These are phyloP conservation scores for Philhelius pedissequus DNA, from an alignment of 2,888 invertebrate species.

Conservation along the genomic window DNA sequence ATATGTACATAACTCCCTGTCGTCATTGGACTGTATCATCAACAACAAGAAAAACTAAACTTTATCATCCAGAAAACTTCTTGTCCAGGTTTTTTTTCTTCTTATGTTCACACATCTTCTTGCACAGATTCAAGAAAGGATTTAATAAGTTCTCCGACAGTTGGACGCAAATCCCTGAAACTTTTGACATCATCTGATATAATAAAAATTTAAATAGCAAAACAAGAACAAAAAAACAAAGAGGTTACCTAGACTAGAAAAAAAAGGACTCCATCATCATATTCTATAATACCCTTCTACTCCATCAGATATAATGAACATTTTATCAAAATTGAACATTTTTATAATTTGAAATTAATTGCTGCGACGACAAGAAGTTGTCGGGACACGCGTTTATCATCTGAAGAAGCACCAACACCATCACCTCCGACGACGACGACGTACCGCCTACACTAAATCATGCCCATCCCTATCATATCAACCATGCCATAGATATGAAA, in stretches of 20 bases:
- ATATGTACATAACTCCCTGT: background rate
- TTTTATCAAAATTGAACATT: conserved; percentile 46
- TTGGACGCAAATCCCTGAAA: conserved; percentile 62
- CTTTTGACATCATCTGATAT: conserved; percentile 64
- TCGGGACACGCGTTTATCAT: conserved; percentile 4
- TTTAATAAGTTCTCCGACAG: conserved; percentile 61
- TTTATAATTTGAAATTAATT: conserved; percentile 60
- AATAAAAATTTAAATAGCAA: conserved; percentile 3
- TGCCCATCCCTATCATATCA: background rate
- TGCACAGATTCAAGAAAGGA: conserved; percentile 25
- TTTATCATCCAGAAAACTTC: background rate
- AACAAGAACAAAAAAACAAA: background rate
- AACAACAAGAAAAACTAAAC: background rate
- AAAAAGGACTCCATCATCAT: background rate
- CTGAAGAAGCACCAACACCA: background rate
- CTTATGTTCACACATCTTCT: background rate
- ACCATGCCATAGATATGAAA: background rate
- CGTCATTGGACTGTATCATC: background rate
- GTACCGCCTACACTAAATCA: too few species aligned
- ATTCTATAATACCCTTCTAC: background rate
- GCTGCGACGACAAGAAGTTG: conserved; percentile 38
- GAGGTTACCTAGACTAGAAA: background rate
- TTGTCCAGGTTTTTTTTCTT: background rate
- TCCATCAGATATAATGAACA: conserved; percentile 5
- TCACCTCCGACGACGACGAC: too few species aligned